Evolutionary conservation across 2,113 vertebrate genomes (phyloP).

Genomic region (Microcebus murinus): DNA sequence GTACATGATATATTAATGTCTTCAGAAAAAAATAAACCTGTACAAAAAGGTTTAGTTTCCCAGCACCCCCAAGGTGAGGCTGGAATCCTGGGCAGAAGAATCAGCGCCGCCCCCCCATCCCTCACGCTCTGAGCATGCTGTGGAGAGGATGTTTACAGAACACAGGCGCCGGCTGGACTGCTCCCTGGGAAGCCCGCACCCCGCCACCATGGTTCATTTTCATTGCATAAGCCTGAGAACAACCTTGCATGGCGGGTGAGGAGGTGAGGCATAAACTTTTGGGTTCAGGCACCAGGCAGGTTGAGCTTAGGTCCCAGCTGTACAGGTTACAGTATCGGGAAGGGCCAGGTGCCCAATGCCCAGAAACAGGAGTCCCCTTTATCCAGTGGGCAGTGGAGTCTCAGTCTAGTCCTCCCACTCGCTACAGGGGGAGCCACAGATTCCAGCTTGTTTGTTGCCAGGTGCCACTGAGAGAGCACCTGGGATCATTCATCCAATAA

Average conservation of each 20-base stretch:
- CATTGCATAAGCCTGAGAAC: not conserved
- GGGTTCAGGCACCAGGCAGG: not conserved
- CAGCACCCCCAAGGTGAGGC: not conserved
- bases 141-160: not conserved
- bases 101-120: too few relatives aligned
- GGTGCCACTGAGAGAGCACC: not conserved
- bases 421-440: not conserved
- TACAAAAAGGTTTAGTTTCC: not conserved
- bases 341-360: not conserved
- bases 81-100: not conserved
- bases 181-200: not conserved
- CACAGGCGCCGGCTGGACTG: not conserved
- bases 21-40: not conserved
- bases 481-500: not conserved
- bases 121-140: not conserved
- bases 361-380: not conserved
- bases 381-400: not conserved
- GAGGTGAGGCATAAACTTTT: not conserved
- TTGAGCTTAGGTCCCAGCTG: not conserved
- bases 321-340: not conserved
- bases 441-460: slow-evolving; percentile 24
- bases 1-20: not conserved
- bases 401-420: not conserved
- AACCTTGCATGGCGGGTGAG: not conserved
- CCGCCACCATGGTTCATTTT: not conserved